Percentiles rank a stretch among this genome's conserved stretches.
Conservation (phyloP, 2,797 vertebrate species). For the Pelodytes ibericus region DNA sequence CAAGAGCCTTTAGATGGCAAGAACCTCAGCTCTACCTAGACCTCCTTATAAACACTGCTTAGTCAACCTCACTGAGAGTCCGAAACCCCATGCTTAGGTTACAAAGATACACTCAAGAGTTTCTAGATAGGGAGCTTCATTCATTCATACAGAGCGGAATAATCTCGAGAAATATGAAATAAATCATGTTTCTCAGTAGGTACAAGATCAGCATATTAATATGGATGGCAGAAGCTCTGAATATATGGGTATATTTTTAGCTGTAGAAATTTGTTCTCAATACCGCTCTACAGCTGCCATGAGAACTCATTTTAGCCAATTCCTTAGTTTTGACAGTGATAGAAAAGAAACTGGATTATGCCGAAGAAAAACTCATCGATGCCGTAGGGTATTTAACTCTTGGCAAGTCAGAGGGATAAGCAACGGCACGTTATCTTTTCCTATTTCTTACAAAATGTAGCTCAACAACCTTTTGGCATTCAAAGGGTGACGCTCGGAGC, state of each 20-base stretch:
- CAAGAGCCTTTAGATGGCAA: too few species aligned
- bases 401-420: neutral
- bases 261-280: neutral
- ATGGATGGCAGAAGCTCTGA: neutral
- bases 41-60: too few species aligned
- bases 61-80: too few species aligned
- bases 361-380: neutral
- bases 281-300: neutral
- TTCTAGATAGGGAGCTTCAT: neutral
- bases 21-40: too few species aligned
- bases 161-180: neutral
- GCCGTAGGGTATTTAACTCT: slow-evolving; percentile 17
- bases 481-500: neutral
- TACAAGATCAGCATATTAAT: slow-evolving; percentile 2
- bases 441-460: too few species aligned
- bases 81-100: too few species aligned
- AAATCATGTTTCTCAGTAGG: neutral
- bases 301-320: slow-evolving; percentile 32
- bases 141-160: neutral
- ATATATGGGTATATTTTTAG: slow-evolving; percentile 24
- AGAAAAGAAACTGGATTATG: slow-evolving; percentile 10
- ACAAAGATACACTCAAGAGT: neutral
- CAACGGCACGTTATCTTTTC: neutral
- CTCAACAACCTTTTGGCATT: neutral
- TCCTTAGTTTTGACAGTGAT: slow-evolving; percentile 34